These are phyloP conservation scores for Onychomys leucogaster DNA, from an alignment of 2,797 vertebrate species.

Conservation along the genomic window DNA sequence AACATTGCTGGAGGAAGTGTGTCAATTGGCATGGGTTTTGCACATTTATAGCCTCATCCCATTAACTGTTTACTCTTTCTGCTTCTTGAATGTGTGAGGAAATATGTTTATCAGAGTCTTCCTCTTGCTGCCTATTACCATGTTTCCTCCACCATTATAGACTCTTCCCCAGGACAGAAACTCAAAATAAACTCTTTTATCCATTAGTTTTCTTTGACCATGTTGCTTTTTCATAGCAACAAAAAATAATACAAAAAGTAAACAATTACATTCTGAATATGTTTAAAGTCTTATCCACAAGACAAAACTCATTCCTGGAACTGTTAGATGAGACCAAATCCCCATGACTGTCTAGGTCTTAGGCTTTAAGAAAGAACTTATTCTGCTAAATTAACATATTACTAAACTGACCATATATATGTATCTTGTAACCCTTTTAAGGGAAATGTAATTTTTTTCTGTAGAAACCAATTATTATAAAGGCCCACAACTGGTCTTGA, in stretches of 20 bases:
- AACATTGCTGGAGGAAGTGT: background rate
- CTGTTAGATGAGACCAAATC: background rate
- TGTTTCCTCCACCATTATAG: background rate
- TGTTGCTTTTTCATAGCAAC: background rate
- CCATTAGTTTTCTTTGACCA: background rate
- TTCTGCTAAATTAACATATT: background rate
- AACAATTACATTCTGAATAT: too few relatives aligned
- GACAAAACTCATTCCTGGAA: background rate
- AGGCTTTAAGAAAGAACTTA: too few relatives aligned
- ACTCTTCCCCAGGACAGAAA: background rate
- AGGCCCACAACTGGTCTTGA: background rate
- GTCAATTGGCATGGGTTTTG: background rate
- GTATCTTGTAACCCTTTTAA: background rate
- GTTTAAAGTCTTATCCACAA: too few relatives aligned
- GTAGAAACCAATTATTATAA: too few relatives aligned
- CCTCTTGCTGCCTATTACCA: background rate
- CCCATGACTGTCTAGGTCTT: background rate
- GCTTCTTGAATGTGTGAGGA: too few relatives aligned
- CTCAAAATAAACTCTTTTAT: background rate
- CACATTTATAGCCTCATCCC: background rate
- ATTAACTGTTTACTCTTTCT: background rate
- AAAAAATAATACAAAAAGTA: background rate
- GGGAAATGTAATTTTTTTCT: background rate
- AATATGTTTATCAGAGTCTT: background rate
- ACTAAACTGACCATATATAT: background rate